Percentiles rank a stretch among this genome's conserved stretches.
Evolutionary conservation across 2,797 vertebrate species (phyloP).

Genomic region (Steatocranus sp.): DNA sequence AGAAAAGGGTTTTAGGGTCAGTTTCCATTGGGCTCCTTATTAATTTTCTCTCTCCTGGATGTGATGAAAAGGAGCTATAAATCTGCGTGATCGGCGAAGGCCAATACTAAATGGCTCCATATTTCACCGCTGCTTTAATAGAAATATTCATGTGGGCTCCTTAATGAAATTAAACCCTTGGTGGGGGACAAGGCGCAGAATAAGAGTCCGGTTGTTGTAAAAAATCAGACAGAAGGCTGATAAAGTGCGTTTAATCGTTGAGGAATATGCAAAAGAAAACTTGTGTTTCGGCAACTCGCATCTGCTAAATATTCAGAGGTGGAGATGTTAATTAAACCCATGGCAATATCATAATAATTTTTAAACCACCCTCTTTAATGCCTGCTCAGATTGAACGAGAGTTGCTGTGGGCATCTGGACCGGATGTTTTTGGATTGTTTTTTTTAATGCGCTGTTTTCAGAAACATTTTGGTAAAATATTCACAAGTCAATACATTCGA

Average conservation of each 20-base stretch:
- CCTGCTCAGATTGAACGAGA: not conserved
- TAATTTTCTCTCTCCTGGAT: conserved; percentile 92
- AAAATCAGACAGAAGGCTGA: conserved; percentile 14
- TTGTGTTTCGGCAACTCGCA: not conserved
- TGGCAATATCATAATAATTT: not conserved
- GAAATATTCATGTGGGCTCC: conserved; percentile 95
- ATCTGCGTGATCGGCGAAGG: conserved; percentile 96
- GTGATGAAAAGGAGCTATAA: conserved; percentile 98
- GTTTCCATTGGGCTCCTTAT: conserved; percentile 90
- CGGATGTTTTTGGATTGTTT: not conserved
- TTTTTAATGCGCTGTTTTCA: not conserved
- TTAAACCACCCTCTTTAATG: not conserved
- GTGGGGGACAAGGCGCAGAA: conserved; percentile 61
- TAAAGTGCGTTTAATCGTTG: conserved; percentile 19
- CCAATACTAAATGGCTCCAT: conserved; percentile 99
- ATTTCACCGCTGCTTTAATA: conserved; percentile 99
- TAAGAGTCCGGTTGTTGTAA: conserved; percentile 13
- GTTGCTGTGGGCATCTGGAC: not conserved
- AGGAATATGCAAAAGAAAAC: not conserved
- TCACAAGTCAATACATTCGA: not conserved
- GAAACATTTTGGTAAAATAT: not conserved
- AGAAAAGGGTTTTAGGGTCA: conserved; percentile 86
- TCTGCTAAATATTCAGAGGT: not conserved
- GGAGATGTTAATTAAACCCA: conserved; percentile 10
- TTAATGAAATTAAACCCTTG: conserved; percentile 99